Evolutionary conservation across 1,140 invertebrate genomes (phyloP).

Genomic region (Drosophila murphyi): DNA sequence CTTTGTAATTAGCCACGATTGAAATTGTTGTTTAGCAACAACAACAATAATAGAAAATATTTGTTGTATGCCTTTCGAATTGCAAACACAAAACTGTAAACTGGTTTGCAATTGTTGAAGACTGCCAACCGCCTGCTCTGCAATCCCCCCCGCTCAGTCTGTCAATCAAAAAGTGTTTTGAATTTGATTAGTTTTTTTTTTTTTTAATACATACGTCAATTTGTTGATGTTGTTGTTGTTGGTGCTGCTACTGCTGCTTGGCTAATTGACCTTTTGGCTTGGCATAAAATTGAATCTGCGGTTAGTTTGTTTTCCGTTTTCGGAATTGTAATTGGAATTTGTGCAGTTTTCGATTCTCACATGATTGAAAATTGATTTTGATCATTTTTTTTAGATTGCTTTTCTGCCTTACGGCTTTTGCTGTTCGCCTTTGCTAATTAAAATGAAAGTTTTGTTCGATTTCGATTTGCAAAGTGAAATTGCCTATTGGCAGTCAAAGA

Average conservation of each 20-base stretch:
- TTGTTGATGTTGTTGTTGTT: conserved; percentile 4
- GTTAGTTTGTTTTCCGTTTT: conserved; percentile 53
- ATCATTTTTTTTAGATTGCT: conserved; percentile 30
- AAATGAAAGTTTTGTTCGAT: conserved; percentile 68
- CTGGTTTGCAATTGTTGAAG: conserved; percentile 47
- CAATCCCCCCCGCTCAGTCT: background rate
- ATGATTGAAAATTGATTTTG: conserved; percentile 69
- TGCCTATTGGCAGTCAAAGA: conserved; percentile 40
- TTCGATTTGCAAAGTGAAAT: conserved; percentile 61
- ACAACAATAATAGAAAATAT: conserved; percentile 38
- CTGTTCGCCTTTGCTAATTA: conserved; percentile 60
- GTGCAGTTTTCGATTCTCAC: conserved; percentile 24
- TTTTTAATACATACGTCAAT: conserved; percentile 16
- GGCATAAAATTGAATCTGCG: conserved; percentile 72
- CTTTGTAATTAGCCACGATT: conserved; percentile 74
- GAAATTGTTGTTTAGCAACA: conserved; percentile 66
- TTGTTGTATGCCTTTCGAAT: conserved; percentile 66
- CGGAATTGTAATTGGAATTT: conserved; percentile 20
- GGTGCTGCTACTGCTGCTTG: conserved; percentile 28
- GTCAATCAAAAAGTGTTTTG: conserved; percentile 48
- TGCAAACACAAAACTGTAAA: conserved; percentile 56
- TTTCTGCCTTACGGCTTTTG: conserved; percentile 16
- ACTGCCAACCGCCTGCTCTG: background rate
- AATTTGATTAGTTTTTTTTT: conserved; percentile 41
- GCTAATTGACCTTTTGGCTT: conserved; percentile 71